Percentiles rank a stretch among this genome's conserved stretches.
phyloP scores from a whole-genome alignment of 2,797 vertebrate genomes.

The Todus mexicanus region DNA sequence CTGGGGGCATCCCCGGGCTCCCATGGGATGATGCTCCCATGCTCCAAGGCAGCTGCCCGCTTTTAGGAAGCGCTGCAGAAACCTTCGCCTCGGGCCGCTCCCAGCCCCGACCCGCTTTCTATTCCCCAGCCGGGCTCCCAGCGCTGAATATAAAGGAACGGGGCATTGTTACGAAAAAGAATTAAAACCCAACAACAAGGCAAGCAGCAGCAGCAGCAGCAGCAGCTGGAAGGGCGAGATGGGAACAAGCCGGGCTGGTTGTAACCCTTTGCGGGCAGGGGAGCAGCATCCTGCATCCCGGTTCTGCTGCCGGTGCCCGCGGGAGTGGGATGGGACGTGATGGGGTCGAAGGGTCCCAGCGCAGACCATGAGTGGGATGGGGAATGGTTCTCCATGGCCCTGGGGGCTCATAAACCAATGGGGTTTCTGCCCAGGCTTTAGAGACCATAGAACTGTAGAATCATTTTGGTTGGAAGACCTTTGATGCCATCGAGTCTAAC shows the following conservation, averaged over 20 bases:
- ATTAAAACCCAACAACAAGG: slow-evolving; percentile 23
- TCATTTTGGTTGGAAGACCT: too few species aligned
- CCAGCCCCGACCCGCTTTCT: background rate
- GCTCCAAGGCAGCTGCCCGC: background rate
- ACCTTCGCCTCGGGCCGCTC: background rate
- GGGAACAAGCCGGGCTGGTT: background rate
- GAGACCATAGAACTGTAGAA: background rate
- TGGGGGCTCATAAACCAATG: background rate
- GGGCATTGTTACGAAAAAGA: slow-evolving; percentile 17
- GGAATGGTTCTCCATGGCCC: background rate
- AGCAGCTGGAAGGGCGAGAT: slow-evolving; percentile 1
- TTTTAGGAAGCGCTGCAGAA: background rate
- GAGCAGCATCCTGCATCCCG: background rate
- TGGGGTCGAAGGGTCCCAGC: fast-evolving
- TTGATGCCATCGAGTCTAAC: too few species aligned
- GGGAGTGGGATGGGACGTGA: background rate
- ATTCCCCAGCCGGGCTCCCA: background rate
- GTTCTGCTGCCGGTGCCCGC: fast-evolving
- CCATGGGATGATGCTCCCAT: background rate
- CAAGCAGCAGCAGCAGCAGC: background rate
- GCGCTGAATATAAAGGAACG: background rate
- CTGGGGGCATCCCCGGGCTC: background rate
- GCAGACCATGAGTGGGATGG: background rate
- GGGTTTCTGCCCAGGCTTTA: background rate
- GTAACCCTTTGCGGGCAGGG: slow-evolving; percentile 6